These are phyloP conservation scores for Chironomus striatipennis DNA, from an alignment of 1,140 invertebrate species.

Conservation along the genomic window DNA sequence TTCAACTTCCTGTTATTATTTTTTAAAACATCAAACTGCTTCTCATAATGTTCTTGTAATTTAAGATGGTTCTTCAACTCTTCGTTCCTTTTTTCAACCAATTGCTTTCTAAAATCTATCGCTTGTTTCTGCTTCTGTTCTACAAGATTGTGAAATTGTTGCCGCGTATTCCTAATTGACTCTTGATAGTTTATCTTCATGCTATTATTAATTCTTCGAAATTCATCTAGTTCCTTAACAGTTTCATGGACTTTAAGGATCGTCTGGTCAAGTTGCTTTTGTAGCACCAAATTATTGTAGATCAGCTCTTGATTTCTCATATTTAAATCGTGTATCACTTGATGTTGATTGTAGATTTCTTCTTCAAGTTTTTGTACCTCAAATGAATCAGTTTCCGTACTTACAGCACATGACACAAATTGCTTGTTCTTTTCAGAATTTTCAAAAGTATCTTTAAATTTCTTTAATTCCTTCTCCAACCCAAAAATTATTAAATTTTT, in stretches of 20 bases:
- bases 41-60: slow-evolving; percentile 3
- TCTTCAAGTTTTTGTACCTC: too few species aligned
- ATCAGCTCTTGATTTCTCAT: too few species aligned
- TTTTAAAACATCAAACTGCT: background rate
- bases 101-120: background rate
- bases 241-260: background rate
- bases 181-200: background rate
- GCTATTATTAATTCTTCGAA: background rate
- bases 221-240: background rate
- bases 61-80: background rate
- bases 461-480: too few species aligned
- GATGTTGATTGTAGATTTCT: too few species aligned
- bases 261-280: background rate
- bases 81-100: background rate
- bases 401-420: too few species aligned
- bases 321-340: too few species aligned
- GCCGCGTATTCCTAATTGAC: background rate
- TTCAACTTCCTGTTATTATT: background rate
- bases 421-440: too few species aligned
- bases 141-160: background rate
- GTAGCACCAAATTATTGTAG: background rate
- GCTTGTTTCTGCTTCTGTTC: background rate
- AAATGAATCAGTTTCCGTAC: too few species aligned
- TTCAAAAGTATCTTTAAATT: too few species aligned
- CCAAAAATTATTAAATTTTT: too few species aligned